Evolutionary conservation across 2,113 vertebrate genomes (phyloP), one percentile per base, ranked within the genome.

Genomic region (Rhea pennata): DNA sequence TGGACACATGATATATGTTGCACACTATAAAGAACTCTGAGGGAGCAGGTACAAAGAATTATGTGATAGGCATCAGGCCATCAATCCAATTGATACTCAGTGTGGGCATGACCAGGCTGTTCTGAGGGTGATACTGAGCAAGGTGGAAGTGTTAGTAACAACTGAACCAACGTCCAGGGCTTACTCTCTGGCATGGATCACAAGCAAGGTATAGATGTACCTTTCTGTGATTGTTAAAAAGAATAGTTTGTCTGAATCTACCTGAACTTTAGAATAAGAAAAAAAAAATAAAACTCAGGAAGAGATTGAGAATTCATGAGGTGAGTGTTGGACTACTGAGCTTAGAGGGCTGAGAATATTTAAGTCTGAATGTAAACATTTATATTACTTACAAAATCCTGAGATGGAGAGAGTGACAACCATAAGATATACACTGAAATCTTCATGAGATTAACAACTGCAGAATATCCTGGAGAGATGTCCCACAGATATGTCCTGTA

Each of bases 71-170:
- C 58, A 85, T 31, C 83, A 76, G 26, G 20, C 24, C 26, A 69
- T 73, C 0, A 0, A 29, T 81, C 27, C 59, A 53, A 20, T 11
- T 56, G 24, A 42, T 56, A 61, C 1, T 56, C 44, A 80, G 40
- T 2, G 1, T 54, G 24, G 44, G 50, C 7, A 9, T 14, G 27
- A 72, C 24, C 48, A 82, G 33, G 40, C 46, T 79, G 40, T 58
- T 72, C 50, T 72, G 70, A 42, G 83, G 61, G 21, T 20, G 48
- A 73, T 64, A 31, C 64, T 76, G 44, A 88, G 54, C 58, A 56
- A 72, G 7, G 22, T 33, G 59, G 26, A 74, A 71, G 13, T 69
- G 39, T 27, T 73, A 72, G 70, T 14, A 48, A 6, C 15, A 74
- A 17, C 24, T 21, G 11, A 67, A 23, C 31, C 24, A 62, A 71